Percentiles rank a stretch among this genome's conserved stretches.
These are phyloP conservation scores for Anthrax anthrax DNA, from an alignment of 2,888 invertebrate species.

Conservation along the genomic window DNA sequence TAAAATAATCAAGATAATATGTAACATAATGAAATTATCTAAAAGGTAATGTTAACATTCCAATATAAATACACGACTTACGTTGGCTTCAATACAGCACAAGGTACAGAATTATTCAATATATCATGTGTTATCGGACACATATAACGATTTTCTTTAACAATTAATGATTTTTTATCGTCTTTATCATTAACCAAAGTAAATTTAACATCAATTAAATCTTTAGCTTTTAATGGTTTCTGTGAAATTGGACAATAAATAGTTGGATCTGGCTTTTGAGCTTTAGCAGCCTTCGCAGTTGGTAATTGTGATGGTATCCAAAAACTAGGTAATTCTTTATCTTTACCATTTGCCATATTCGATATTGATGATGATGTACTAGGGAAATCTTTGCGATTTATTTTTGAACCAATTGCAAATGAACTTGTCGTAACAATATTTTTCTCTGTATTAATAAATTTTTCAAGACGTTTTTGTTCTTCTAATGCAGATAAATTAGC, in stretches of 20 bases:
- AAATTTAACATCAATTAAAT: constrained; percentile 86
- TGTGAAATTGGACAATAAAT: constrained; percentile 75
- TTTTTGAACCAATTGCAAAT: constrained; percentile 6
- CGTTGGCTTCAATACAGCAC: constrained; percentile 82
- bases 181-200: constrained; percentile 78
- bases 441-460: constrained; percentile 71
- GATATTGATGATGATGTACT: constrained; percentile 44
- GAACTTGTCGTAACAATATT: constrained; percentile 43
- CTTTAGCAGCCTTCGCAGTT: constrained; percentile 53
- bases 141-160: constrained; percentile 86
- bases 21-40: no score
- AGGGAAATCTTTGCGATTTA: constrained; percentile 6
- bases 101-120: constrained; percentile 84
- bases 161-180: constrained; percentile 71
- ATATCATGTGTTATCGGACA: constrained; percentile 96
- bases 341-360: constrained; percentile 63
- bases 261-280: constrained; percentile 50
- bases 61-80: constrained; percentile 37
- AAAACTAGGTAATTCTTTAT: constrained; percentile 81
- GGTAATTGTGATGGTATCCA: constrained; percentile 94
- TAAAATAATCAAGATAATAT: constrained; percentile 32
- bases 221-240: constrained; percentile 76
- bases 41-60: no score
- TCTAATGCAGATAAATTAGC: constrained; percentile 58
- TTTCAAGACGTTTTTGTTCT: constrained; percentile 56